Percentiles rank a stretch among this genome's conserved stretches.
Evolutionary conservation across 2,113 vertebrate species (phyloP).

Genomic region (Scophthalmus maximus): DNA sequence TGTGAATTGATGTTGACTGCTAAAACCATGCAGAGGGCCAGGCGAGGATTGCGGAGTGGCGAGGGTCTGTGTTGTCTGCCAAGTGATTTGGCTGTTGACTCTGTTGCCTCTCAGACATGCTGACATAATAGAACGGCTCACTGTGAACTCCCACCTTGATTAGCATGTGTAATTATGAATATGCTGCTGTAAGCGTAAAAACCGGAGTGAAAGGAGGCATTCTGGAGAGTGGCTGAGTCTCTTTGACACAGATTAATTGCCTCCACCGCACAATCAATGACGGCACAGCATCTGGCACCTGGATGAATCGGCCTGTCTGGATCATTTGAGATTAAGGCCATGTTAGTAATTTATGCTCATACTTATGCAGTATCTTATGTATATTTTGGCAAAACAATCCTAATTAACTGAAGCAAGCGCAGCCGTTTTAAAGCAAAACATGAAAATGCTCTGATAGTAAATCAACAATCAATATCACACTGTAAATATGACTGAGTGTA

Average conservation of each 20-base stretch:
- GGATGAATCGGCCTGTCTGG: conserved; percentile 57
- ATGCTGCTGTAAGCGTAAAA: conserved; percentile 73
- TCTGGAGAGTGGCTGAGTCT: conserved; percentile 53
- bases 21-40: conserved; percentile 30
- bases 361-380: too few species aligned
- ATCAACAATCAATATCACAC: neutral
- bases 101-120: conserved; percentile 71
- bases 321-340: conserved; percentile 32
- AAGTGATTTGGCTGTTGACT: conserved; percentile 72
- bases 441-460: neutral
- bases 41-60: conserved; percentile 34
- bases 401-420: too few species aligned
- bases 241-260: conserved; percentile 73
- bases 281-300: conserved; percentile 60
- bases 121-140: conserved; percentile 73
- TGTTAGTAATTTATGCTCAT: neutral
- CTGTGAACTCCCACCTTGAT: conserved; percentile 81
- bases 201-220: conserved; percentile 42
- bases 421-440: neutral
- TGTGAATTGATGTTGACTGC: conserved; percentile 34
- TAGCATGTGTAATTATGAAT: conserved; percentile 83
- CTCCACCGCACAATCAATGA: conserved; percentile 68
- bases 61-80: conserved; percentile 58
- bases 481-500: too few species aligned
- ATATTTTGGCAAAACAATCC: too few species aligned